Evolutionary conservation across 1,140 invertebrate species (phyloP), one percentile per base, ranked within the genome.

Genomic region (Philaenus spumarius): DNA sequence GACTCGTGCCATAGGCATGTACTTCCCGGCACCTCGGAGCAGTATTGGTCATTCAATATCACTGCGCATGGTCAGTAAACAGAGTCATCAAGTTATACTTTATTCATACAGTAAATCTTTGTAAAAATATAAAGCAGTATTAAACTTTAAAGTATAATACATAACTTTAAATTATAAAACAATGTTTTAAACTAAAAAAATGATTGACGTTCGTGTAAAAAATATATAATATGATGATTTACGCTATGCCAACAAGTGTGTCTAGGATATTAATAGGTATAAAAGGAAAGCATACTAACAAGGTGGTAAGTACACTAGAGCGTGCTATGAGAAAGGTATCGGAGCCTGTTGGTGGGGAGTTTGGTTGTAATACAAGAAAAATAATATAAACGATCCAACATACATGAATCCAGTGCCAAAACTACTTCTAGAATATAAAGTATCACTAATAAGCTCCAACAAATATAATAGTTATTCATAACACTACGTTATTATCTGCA

Each of bases 1-100:
- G 69, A 72, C 40, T 67, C 70, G 40, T 73, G 72, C 45, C 64
- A 64, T 23, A 45, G 68, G 26, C 69, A 71, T 35, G 62, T 57
- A 30, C 58, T 66, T 9, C 62, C 58, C 11, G 39, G 58, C 2
- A 48, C 56, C 22, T 26, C 55, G 5, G 39, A 24, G 23, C 39
- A 62, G 26, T 54, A 62, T 17, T 66, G 65, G 64, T 64, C 67
- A 7, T 72, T 73, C 56, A 73, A 73, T 57, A 70, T 72, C 43
- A 73, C 72, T 5, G 61, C 64, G n/a, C 67, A 64, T 61, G 71
- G 72, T 73, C 60, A 65, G 63, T 42, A 26, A 52, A 52, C 20
- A n/a, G n/a, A n/a, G n/a, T n/a, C n/a, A n/a, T 52, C 23, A 5
- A 7, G 12, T 50, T 24, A 7, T 20, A 20, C 7, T 7, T 23